Base-by-base conservation (phyloP, 2,797 vertebrate genomes). In the Mareca penelope region DNA sequence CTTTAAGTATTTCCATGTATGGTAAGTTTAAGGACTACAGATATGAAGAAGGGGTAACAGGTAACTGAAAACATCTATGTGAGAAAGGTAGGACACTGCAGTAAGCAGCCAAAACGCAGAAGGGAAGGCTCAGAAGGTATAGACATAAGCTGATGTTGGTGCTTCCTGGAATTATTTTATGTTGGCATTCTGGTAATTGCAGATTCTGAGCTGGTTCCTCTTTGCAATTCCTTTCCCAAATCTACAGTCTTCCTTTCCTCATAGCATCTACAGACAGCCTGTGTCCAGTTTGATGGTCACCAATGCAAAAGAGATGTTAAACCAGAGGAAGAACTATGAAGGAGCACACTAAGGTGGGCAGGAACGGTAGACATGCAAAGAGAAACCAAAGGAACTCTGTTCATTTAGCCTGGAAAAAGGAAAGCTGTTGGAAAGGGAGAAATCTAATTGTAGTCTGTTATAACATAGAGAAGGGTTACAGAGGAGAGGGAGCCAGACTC, bases 11-110 rank as follows among this genome's bases (percentile, higher is more conserved):
- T 59, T 23, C 7, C 57, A 24, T 15, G 15, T 7, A 42, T 83
- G 59, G 5, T 39, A 76, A 35, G 37, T 72, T 80, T 83, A 23
- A 23, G 10, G 17, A 16, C 39, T 59, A 21, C 12, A 65, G 46
- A 35, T 1, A 9, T 3, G 2, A 33, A 50, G 52, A 40, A 29
- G 2, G 0, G 5, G 18, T 37, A 73, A 59, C 40, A 33, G 24
- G 8, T 80, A 63, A 4, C 9, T 79, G 24, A 59, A 53, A 70
- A 40, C 16, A 14, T 21, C 7, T 35, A 3, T 39, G 7, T 69
- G 31, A 37, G 44, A 75, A 69, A 31, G 19, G 7, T 83, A 80
- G 29, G 10, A 57, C 4, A 57, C 26, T 82, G n/a, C 28, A 63
- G 28, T 13, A 44, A 70, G 37, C 14, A 70, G 19, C 15, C 9